Conservation (phyloP, 1,140 invertebrate genomes). For the Luehdorfia chinensis region DNA sequence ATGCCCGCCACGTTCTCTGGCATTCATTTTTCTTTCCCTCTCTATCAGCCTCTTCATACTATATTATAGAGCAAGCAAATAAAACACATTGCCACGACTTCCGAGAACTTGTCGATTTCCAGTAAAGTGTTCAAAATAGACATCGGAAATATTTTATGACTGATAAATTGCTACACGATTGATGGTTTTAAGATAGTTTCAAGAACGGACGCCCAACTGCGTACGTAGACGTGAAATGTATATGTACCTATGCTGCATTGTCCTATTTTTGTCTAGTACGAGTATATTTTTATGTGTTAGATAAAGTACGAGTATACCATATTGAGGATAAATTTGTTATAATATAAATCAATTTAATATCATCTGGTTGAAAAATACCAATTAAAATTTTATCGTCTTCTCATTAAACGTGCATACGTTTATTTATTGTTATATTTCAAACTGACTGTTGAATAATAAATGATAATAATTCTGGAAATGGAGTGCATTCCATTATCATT, state of each 20-base stretch:
- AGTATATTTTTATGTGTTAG: too few relatives aligned
- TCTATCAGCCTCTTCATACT: conserved; percentile 20
- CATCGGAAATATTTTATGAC: conserved; percentile 61
- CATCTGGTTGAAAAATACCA: not conserved
- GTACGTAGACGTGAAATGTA: not conserved
- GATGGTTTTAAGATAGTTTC: conserved; percentile 29
- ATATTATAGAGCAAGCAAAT: conserved; percentile 29
- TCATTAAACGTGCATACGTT: not conserved
- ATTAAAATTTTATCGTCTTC: not conserved
- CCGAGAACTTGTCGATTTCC: conserved; percentile 60
- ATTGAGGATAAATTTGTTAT: not conserved
- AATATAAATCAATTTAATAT: not conserved
- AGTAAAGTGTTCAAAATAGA: conserved; percentile 42
- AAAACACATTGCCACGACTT: conserved; percentile 62
- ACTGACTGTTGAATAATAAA: conserved; percentile 54
- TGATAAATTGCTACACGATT: conserved; percentile 48
- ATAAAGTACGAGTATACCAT: not conserved
- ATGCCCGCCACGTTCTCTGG: conserved; percentile 50
- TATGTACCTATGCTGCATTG: too few relatives aligned
- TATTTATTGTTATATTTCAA: conserved; percentile 28
- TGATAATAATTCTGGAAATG: conserved; percentile 59
- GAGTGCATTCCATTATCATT: conserved; percentile 48
- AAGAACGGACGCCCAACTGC: conserved; percentile 11
- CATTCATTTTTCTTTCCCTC: conserved; percentile 40
- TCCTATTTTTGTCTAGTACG: too few relatives aligned